Conservation (phyloP, 2,797 vertebrate genomes). For the Urocyon cinereoargenteus region DNA sequence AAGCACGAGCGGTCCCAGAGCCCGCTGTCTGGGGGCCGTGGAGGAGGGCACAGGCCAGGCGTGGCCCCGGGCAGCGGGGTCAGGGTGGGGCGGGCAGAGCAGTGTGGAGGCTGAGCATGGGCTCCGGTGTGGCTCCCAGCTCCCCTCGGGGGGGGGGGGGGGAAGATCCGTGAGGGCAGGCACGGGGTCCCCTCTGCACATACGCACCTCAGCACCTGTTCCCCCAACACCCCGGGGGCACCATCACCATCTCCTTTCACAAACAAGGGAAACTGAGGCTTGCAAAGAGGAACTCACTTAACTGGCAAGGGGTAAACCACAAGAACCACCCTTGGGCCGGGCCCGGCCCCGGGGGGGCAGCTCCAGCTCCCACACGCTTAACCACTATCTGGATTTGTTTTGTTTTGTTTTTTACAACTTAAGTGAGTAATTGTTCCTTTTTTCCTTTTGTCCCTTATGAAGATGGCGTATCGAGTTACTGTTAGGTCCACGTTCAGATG, state of each 20-base stretch:
- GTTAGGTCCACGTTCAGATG: neutral
- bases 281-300: neutral
- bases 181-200: fast-evolving
- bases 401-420: neutral
- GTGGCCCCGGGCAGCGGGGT: neutral
- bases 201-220: neutral
- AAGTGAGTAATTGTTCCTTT: neutral
- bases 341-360: too few species aligned
- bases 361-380: neutral
- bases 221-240: neutral
- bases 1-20: neutral
- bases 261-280: neutral
- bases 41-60: fast-evolving
- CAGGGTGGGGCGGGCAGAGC: neutral
- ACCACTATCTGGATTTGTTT: neutral
- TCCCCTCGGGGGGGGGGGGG: neutral
- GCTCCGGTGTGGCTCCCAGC: neutral
- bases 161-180: neutral
- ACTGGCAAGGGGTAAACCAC: neutral
- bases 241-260: neutral
- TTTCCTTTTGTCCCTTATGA: neutral
- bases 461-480: neutral
- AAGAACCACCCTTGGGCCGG: neutral
- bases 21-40: neutral
- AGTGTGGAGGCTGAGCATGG: fast-evolving